phyloP scores from a whole-genome alignment of 1,140 invertebrate genomes.

The Caenorhabditis remanei region DNA sequence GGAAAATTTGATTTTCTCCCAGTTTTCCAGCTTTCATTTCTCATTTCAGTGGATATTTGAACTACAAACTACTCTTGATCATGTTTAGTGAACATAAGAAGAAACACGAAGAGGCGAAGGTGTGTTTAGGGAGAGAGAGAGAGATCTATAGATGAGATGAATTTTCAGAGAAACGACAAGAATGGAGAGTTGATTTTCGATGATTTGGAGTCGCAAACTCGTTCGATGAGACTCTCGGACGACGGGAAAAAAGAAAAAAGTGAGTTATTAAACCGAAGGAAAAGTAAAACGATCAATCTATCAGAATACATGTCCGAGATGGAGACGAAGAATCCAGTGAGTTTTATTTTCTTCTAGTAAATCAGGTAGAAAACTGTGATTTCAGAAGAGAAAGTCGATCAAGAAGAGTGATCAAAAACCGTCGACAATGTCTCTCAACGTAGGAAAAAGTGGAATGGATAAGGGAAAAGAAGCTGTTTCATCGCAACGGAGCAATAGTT shows the following conservation, averaged over 20 bases:
- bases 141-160: not conserved
- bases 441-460: not conserved
- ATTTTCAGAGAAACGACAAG: not conserved
- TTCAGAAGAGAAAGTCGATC: constrained; percentile 39
- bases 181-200: constrained; percentile 38
- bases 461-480: constrained; percentile 12
- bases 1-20: constrained; percentile 1
- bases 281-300: constrained; percentile 52
- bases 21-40: not conserved
- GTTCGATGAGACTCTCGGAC: not conserved
- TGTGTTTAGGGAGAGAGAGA: not conserved
- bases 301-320: constrained; percentile 52
- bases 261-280: constrained; percentile 35
- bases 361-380: not conserved
- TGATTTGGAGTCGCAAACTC: constrained; percentile 9
- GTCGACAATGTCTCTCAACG: constrained; percentile 37
- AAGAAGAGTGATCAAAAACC: constrained; percentile 48
- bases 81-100: constrained; percentile 47
- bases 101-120: constrained; percentile 33
- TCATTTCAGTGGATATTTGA: not conserved
- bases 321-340: constrained; percentile 39
- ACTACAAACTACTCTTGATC: not conserved
- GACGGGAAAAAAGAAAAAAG: constrained; percentile 22
- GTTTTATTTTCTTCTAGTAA: not conserved
- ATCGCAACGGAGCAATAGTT: constrained; percentile 28